Percentiles rank a stretch among this genome's conserved stretches.
Evolutionary conservation across 2,797 vertebrate genomes (phyloP).

Genomic region (Typhlichthys eigenmanni): DNA sequence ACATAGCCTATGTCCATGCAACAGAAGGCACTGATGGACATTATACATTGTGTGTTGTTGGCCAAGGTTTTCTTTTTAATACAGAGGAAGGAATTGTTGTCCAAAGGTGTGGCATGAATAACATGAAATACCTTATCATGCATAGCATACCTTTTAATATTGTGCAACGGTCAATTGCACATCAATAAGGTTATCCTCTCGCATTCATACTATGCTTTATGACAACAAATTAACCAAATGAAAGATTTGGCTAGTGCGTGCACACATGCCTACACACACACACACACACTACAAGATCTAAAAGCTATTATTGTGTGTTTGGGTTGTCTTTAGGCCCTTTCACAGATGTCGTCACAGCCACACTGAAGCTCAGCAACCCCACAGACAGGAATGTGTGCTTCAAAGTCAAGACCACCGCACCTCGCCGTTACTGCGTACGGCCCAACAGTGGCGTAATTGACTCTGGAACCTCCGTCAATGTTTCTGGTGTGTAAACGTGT

Average conservation of each 20-base stretch:
- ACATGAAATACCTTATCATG: constrained; percentile 4
- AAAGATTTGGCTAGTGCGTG: not conserved
- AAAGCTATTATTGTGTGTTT: constrained; percentile 6
- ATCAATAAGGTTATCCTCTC: too few species aligned
- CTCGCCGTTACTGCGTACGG: constrained; percentile 93
- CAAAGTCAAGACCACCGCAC: constrained; percentile 96
- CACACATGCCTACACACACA: not conserved
- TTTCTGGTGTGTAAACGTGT: constrained; percentile 75
- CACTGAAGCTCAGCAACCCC: constrained; percentile 92
- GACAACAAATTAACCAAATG: too few species aligned
- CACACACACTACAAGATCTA: not conserved
- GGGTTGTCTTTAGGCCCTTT: constrained; percentile 84
- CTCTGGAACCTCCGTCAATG: constrained; percentile 86
- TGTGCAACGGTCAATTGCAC: constrained; percentile 18
- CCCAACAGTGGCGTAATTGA: constrained; percentile 95
- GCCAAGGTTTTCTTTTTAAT: too few species aligned
- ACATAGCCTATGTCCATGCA: too few species aligned
- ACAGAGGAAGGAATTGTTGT: not conserved
- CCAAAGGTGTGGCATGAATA: constrained; percentile 23
- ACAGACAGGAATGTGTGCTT: constrained; percentile 93
- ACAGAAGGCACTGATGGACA: too few species aligned
- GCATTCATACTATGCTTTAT: too few species aligned
- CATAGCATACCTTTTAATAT: constrained; percentile 18
- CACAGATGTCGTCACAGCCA: constrained; percentile 93
- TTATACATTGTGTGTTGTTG: too few species aligned